Evolutionary conservation across 1,140 invertebrate genomes (phyloP), one percentile per base, ranked within the genome.

Genomic region (Caenorhabditis inopinata): DNA sequence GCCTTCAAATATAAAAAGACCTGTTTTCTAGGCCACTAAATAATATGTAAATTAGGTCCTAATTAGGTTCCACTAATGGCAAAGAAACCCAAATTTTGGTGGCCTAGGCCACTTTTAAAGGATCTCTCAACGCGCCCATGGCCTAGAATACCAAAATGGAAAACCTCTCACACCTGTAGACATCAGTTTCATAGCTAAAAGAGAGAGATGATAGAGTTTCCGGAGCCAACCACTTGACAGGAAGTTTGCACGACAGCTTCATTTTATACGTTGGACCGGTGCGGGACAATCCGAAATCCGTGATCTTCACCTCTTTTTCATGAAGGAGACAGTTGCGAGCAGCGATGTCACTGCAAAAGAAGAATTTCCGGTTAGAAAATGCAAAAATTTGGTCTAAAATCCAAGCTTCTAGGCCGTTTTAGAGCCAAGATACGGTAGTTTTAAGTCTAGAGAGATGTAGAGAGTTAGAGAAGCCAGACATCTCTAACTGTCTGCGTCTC

Each of bases 341-440:
- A 27, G 96, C 96, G 85, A 98, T 91, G 92, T 98, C 96, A 87
- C 95, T 74, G 51, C 32, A 38, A 29, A 16, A 46, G 16, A 11
- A 49, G 27, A 29, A 16, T 76, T 11, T 29, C 3, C 4, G 23
- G 2, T 25, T 2, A 9, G n/a, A 68, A 21, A 6, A 14, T 29
- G 16, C 45, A 32, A 27, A 51, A 14, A 16, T 29, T 16, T 25
- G 12, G 14, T n/a, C n/a, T n/a, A n/a, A n/a, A n/a, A n/a, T n/a
- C n/a, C n/a, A n/a, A n/a, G n/a, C n/a, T n/a, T n/a, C n/a, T n/a
- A n/a, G n/a, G n/a, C n/a, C n/a, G n/a, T n/a, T n/a, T n/a, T n/a
- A n/a, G n/a, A n/a, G n/a, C n/a, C n/a, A n/a, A n/a, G n/a, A n/a
- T n/a, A n/a, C n/a, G n/a, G n/a, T n/a, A n/a, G n/a, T n/a, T n/a